Percentiles rank a stretch among this genome's conserved stretches.
phyloP scores from a whole-genome alignment of 2,888 invertebrate species.

The Tubulanus polymorphus region DNA sequence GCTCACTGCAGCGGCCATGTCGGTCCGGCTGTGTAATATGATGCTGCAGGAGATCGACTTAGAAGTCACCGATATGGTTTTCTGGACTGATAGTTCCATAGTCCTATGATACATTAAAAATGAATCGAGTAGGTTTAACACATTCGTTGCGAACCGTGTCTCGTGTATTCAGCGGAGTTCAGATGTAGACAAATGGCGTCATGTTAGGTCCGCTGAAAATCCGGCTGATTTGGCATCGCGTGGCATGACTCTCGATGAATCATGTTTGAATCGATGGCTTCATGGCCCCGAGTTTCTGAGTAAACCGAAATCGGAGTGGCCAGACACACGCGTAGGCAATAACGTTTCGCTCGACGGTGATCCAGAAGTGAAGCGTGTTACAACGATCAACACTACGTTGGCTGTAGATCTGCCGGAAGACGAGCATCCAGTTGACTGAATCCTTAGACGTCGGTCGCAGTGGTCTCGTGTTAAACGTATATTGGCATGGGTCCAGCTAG shows the following conservation, averaged over 20 bases:
- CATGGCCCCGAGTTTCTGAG: slow-evolving; percentile 1
- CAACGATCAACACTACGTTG: too few relatives aligned
- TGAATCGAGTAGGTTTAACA: slow-evolving; percentile 11
- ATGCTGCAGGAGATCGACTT: neutral
- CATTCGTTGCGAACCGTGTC: slow-evolving; percentile 17
- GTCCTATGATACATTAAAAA: slow-evolving; percentile 15
- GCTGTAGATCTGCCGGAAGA: too few relatives aligned
- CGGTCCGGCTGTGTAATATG: neutral
- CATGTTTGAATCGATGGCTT: neutral
- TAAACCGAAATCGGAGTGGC: neutral
- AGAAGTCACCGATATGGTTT: neutral
- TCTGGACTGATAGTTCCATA: neutral
- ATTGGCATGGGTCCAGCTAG: too few relatives aligned
- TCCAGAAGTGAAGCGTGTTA: too few relatives aligned
- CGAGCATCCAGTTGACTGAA: too few relatives aligned
- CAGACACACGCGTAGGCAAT: neutral
- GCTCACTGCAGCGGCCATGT: slow-evolving; percentile 6
- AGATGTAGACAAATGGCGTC: neutral
- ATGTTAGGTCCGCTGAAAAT: neutral
- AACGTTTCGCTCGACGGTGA: too few relatives aligned
- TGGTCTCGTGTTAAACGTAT: too few relatives aligned
- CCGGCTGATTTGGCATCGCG: neutral
- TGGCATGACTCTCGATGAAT: neutral
- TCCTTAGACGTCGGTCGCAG: too few relatives aligned
- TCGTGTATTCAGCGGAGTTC: slow-evolving; percentile 3